These are phyloP conservation scores for Sminthurides bifidus DNA, from an alignment of 1,140 invertebrate genomes.

Conservation along the genomic window DNA sequence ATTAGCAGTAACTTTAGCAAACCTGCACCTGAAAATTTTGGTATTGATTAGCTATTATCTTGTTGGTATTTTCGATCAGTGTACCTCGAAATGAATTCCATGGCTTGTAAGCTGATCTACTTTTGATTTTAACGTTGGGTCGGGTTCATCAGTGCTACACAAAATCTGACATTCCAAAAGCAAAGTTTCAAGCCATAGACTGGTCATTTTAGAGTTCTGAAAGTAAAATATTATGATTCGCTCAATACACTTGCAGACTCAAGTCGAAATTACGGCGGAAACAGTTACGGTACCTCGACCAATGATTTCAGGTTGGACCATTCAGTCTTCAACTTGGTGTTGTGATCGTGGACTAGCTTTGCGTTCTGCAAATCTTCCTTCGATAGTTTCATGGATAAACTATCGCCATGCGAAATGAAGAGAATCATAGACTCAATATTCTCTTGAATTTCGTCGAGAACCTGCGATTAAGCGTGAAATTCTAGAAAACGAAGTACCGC, in stretches of 20 bases:
- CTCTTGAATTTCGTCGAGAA: background rate
- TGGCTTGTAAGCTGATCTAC: background rate
- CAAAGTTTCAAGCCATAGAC: slow-evolving; percentile 3
- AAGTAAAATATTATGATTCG: background rate
- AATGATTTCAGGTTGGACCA: background rate
- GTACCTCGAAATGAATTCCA: background rate
- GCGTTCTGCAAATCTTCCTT: background rate
- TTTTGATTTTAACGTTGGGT: background rate
- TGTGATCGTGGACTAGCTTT: background rate
- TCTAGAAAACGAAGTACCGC: background rate
- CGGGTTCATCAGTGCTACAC: background rate
- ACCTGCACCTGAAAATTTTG: too few relatives aligned
- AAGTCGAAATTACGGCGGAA: background rate
- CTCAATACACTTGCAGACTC: background rate
- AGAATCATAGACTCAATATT: slow-evolving; percentile 8
- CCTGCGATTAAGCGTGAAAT: background rate
- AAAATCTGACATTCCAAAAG: slow-evolving; percentile 1
- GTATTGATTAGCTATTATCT: background rate
- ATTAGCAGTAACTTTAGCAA: background rate
- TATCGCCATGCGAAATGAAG: background rate
- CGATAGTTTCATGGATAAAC: slow-evolving; percentile 2
- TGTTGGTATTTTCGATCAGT: background rate
- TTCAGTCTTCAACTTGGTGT: background rate
- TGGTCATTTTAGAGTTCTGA: background rate
- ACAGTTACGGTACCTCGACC: too few relatives aligned